Evolutionary conservation across 2,113 vertebrate species (phyloP).

Genomic region (Catharus minimus): DNA sequence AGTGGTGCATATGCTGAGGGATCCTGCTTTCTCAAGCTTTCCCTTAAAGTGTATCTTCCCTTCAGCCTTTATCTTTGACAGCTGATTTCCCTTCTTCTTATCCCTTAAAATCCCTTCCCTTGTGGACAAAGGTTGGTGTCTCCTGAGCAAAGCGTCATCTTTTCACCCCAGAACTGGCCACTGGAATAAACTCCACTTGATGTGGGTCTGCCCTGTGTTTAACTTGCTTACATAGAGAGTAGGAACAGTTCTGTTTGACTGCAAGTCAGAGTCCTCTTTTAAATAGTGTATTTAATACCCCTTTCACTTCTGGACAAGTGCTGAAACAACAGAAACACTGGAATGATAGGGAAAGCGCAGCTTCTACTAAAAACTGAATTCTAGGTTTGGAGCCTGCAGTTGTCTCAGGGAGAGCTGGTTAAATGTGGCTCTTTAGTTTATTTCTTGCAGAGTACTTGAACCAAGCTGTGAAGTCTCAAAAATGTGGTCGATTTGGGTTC

Average conservation of each 20-base stretch:
- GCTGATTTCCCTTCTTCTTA: neutral
- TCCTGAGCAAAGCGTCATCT: neutral
- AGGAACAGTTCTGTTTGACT: neutral
- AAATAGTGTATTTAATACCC: accelerated
- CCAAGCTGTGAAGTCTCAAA: neutral
- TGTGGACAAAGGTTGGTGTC: neutral
- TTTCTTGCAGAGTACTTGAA: neutral
- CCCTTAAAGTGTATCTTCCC: neutral
- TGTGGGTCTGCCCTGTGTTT: neutral
- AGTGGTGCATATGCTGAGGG: neutral
- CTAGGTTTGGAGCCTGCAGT: neutral
- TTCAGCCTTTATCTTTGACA: neutral
- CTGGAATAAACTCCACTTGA: neutral
- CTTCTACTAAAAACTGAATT: neutral
- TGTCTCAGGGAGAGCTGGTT: neutral
- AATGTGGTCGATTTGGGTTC: neutral
- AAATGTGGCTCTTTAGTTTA: neutral
- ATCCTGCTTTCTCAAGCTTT: neutral
- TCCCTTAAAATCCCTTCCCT: neutral
- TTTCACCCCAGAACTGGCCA: neutral
- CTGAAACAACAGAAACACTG: neutral
- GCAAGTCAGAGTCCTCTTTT: neutral
- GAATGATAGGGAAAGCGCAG: neutral
- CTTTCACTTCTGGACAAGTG: neutral
- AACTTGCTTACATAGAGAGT: neutral